Percentiles rank a stretch among this genome's conserved stretches.
phyloP scores from a whole-genome alignment of 2,113 vertebrate species.

The Colaptes auratus region DNA sequence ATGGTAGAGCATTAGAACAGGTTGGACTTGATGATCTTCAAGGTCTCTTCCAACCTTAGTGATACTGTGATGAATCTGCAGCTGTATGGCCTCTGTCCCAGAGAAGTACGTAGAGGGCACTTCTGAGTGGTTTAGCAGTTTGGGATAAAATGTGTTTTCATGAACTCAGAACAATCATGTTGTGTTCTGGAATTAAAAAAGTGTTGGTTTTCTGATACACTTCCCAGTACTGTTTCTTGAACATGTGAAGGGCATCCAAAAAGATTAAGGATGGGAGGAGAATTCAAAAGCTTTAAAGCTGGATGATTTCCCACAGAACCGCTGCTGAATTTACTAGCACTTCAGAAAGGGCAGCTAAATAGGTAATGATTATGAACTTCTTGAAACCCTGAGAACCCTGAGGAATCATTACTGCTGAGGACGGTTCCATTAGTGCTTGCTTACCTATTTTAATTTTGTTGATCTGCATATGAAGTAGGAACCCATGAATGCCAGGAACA shows the following conservation, averaged over 20 bases:
- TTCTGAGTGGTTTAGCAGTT: not conserved
- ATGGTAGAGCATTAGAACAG: not conserved
- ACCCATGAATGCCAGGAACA: constrained; percentile 77
- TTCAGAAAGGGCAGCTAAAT: not conserved
- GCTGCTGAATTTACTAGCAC: not conserved
- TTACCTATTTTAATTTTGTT: constrained; percentile 63
- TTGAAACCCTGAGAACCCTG: not conserved
- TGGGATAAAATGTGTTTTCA: not conserved
- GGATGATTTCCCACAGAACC: not conserved
- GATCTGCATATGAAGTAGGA: constrained; percentile 71
- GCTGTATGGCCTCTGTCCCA: not conserved
- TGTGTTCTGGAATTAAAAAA: not conserved
- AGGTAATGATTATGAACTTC: not conserved
- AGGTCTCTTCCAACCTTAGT: no score
- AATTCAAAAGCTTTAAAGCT: not conserved
- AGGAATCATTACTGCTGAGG: not conserved
- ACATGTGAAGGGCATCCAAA: not conserved
- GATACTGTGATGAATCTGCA: no score
- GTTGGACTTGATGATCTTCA: no score
- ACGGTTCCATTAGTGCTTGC: not conserved
- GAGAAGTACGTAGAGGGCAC: not conserved
- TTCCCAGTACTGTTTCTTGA: not conserved
- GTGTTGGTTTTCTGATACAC: not conserved
- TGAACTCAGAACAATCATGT: not conserved
- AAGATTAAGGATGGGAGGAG: not conserved